These are phyloP conservation scores for Heterotis niloticus DNA, from an alignment of 2,113 vertebrate species.

Conservation along the genomic window DNA sequence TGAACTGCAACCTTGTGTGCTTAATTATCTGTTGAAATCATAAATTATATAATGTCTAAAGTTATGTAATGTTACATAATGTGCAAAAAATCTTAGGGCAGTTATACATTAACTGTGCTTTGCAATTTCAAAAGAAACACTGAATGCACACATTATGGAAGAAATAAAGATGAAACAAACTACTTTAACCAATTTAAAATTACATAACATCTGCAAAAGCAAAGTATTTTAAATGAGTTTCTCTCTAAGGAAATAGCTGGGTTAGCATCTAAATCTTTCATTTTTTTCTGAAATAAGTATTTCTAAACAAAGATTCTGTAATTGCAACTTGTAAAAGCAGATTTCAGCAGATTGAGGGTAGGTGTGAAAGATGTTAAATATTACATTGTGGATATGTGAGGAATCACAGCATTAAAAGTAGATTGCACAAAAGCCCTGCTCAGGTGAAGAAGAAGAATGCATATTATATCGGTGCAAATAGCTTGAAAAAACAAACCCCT, in stretches of 20 bases:
- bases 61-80: background rate
- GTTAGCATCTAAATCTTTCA: background rate
- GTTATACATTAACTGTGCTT: background rate
- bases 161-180: background rate
- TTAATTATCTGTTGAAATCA: background rate
- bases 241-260: background rate
- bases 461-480: too few species aligned
- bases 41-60: background rate
- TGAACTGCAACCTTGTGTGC: background rate
- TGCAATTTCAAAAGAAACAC: background rate
- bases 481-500: too few species aligned
- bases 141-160: background rate
- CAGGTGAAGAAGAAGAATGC: too few species aligned
- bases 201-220: background rate
- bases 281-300: background rate
- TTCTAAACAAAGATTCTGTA: background rate
- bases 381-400: too few species aligned
- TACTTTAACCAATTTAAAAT: too few species aligned
- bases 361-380: too few species aligned
- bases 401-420: too few species aligned
- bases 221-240: slow-evolving; percentile 4
- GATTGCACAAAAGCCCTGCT: too few species aligned
- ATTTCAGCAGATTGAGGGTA: background rate
- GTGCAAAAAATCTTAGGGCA: background rate
- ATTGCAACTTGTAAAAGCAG: background rate